Base-by-base conservation (phyloP, 2,888 invertebrate genomes). In the Folsomia candida region DNA sequence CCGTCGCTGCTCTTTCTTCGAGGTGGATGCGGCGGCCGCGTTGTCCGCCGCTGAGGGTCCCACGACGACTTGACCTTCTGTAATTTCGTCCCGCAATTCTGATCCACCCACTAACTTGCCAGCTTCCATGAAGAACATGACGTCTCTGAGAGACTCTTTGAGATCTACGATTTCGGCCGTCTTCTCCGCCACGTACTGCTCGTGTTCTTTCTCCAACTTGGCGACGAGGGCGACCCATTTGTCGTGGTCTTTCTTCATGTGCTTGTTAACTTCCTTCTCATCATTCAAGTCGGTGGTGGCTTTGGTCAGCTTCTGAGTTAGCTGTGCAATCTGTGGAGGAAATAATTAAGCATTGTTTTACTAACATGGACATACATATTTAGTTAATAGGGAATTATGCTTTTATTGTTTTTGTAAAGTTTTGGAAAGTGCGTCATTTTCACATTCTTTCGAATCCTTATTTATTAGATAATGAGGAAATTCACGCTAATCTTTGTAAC, bases 51-150 rank as follows among this genome's bases (percentile, higher is more conserved):
- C 66, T 11, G 51, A 47, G 1, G 47, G 47, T 0, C 62, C 68
- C 18, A 89, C 86, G 6, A 87, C 85, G 57, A 90, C 87, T 57
- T 87, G 87, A 20, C 89, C 89, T 9, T 86, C 86, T 1, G 86
- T 86, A 66, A 89, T 87, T 74, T 89, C 88, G 26, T 87, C 87
- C 71, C 85, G 84, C 54, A 87, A 82, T 2, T 84, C 84, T 1
- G 87, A 87, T 77, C 86, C 85, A 76, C 86, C 86, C 65, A 88
- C 87, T 79, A 87, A 86, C 60, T 87, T 85, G 82, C 92, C 92
- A 0, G 96, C 97, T 79, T 97, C 94, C 80, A 99, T 88, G 83
- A 91, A 97, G 85, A 98, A 96, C 95, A 97, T 96, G 63, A 99
- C 87, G 86, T 99, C 99, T 47, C 93, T 87, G 9, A 99, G 87